phyloP scores from a whole-genome alignment of 1,140 invertebrate genomes.

The Lysiphlebus fabarum region DNA sequence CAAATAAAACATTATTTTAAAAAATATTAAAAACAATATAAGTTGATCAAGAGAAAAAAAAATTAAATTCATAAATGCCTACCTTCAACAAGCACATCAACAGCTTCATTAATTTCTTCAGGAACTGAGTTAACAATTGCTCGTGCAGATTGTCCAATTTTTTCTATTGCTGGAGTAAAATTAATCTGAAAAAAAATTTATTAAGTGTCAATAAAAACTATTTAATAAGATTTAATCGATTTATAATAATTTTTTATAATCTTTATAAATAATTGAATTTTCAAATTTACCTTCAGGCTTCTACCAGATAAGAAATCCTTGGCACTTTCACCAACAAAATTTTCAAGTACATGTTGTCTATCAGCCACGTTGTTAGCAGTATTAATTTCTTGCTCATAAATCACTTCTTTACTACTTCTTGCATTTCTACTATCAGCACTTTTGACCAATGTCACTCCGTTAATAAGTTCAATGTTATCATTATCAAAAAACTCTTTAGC shows the following conservation, averaged over 20 bases:
- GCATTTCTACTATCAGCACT: conserved; percentile 39
- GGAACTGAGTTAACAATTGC: conserved; percentile 53
- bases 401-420: conserved; percentile 48
- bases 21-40: too few relatives aligned
- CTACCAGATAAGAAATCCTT: conserved; percentile 61
- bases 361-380: conserved; percentile 54
- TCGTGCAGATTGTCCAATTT: conserved; percentile 56
- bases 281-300: conserved; percentile 49
- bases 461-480: conserved; percentile 58
- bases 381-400: conserved; percentile 53
- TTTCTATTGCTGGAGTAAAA: conserved; percentile 51
- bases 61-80: conserved; percentile 9
- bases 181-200: conserved; percentile 47
- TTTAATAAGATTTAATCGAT: not conserved
- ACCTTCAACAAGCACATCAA: conserved; percentile 62
- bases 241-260: conserved; percentile 3
- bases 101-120: conserved; percentile 55
- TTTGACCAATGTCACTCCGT: conserved; percentile 59
- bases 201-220: not conserved
- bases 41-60: not conserved
- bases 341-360: conserved; percentile 60
- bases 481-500: conserved; percentile 63
- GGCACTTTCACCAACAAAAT: conserved; percentile 58
- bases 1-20: not conserved
- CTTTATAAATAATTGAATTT: not conserved